phyloP scores from a whole-genome alignment of 1,140 invertebrate species.

The Pachypeltis micranthus region DNA sequence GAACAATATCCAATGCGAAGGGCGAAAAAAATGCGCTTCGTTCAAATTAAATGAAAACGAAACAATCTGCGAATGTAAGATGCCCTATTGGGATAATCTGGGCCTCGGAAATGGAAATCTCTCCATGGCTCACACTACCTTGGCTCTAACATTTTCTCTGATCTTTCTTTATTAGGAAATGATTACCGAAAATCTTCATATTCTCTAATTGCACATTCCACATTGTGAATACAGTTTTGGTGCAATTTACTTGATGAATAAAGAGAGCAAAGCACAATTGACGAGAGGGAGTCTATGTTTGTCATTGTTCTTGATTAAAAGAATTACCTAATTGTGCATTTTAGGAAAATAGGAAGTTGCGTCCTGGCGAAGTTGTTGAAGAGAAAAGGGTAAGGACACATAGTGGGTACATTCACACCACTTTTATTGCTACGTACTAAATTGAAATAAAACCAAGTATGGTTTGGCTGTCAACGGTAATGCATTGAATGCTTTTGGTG shows the following conservation, averaged over 20 bases:
- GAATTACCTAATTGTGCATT: constrained; percentile 33
- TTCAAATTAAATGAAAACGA: too few relatives aligned
- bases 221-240: constrained; percentile 1
- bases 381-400: constrained; percentile 74
- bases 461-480: constrained; percentile 1
- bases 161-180: too few relatives aligned
- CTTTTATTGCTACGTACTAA: constrained; percentile 15
- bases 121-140: too few relatives aligned
- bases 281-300: constrained; percentile 1
- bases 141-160: too few relatives aligned
- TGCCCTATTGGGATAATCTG: too few relatives aligned
- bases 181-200: too few relatives aligned
- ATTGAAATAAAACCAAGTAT: constrained; percentile 4
- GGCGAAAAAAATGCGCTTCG: too few relatives aligned
- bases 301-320: not conserved
- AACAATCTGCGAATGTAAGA: too few relatives aligned
- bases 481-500: constrained; percentile 6
- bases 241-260: not conserved
- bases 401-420: not conserved
- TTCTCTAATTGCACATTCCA: too few relatives aligned
- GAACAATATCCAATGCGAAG: too few relatives aligned
- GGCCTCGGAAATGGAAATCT: too few relatives aligned
- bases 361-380: constrained; percentile 80
- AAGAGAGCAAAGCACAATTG: not conserved
- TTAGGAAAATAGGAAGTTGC: constrained; percentile 73